Percentiles rank a stretch among this genome's conserved stretches.
phyloP scores from a whole-genome alignment of 2,113 vertebrate genomes.

The Cyprinus carpio region DNA sequence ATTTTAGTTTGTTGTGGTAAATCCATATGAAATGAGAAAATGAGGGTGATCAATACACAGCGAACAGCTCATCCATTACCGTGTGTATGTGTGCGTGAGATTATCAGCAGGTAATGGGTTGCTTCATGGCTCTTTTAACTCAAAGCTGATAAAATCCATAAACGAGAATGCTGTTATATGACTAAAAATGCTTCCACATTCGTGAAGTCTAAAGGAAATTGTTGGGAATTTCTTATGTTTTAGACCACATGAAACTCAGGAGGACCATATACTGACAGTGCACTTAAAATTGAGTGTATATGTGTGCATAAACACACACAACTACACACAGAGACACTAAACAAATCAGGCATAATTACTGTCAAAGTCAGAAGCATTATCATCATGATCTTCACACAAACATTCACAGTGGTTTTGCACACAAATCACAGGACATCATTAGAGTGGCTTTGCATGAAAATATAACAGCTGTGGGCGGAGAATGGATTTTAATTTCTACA shows the following conservation, averaged over 20 bases:
- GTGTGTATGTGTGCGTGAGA: slow-evolving; percentile 34
- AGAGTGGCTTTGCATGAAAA: background rate
- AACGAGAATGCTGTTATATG: slow-evolving; percentile 1
- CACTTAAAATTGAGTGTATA: background rate
- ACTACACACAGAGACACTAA: background rate
- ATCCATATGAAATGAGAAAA: slow-evolving; percentile 38
- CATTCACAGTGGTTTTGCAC: background rate
- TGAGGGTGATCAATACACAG: slow-evolving; percentile 35
- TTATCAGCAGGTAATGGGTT: slow-evolving; percentile 29
- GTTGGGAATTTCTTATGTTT: background rate
- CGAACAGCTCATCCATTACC: slow-evolving; percentile 44
- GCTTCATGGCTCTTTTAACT: slow-evolving; percentile 44
- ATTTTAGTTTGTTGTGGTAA: slow-evolving; percentile 16
- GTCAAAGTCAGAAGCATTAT: background rate
- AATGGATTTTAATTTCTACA: background rate
- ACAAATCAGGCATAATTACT: slow-evolving; percentile 20
- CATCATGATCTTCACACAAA: background rate
- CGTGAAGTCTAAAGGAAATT: background rate
- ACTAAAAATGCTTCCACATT: background rate
- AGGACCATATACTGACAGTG: too few relatives aligned
- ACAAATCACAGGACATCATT: background rate
- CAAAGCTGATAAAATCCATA: slow-evolving; percentile 21
- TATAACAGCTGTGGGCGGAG: background rate
- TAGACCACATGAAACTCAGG: background rate
- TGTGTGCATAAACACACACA: background rate